Conservation (phyloP, 2,113 vertebrate genomes). For the Hylia prasina region DNA sequence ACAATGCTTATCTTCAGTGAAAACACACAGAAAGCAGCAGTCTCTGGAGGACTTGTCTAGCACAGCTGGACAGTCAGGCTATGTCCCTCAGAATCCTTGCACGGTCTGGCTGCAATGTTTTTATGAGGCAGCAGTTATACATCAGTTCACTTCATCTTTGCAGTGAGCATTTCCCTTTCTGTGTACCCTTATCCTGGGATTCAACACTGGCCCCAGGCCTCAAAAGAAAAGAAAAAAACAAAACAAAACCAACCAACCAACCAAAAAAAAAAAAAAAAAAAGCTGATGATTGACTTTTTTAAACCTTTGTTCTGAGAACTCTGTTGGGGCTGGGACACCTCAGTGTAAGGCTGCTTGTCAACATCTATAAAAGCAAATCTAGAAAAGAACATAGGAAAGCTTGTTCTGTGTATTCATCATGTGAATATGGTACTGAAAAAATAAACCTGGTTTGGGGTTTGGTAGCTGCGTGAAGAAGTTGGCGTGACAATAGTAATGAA, state of each 20-base stretch:
- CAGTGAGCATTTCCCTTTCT: neutral
- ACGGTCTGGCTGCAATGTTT: neutral
- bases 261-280: neutral
- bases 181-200: neutral
- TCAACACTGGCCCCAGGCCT: neutral
- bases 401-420: neutral
- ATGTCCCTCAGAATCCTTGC: neutral
- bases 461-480: neutral
- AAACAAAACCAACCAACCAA: rapidly evolving
- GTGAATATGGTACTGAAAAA: neutral
- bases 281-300: neutral
- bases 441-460: rapidly evolving
- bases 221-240: rapidly evolving
- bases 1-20: neutral
- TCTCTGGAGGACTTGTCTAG: neutral
- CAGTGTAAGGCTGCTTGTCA: neutral
- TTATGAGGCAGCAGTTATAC: neutral
- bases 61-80: neutral
- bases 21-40: neutral
- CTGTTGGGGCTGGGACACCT: neutral
- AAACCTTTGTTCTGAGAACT: neutral
- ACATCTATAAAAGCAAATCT: neutral
- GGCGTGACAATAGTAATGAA: neutral
- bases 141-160: neutral
- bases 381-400: neutral